Base-by-base conservation (phyloP, 2,797 vertebrate genomes). In the Manis pentadactyla region DNA sequence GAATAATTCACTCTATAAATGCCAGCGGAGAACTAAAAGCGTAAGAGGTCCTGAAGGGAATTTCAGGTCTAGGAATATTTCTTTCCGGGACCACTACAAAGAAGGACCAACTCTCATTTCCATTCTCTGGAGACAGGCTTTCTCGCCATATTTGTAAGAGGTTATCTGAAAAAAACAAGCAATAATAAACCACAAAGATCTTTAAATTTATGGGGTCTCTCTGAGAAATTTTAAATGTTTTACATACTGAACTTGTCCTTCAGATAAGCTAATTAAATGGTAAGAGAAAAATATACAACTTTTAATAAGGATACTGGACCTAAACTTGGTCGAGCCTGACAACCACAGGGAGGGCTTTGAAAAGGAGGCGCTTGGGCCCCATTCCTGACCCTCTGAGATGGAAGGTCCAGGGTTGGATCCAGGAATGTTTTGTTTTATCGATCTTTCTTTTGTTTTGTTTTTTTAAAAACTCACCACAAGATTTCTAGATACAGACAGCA, bases 1-100 rank as follows among this genome's bases (percentile, higher is more conserved):
- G 74, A 90, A 95, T 90, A 90, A 95, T 94, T 90, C 53, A 92
- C 14, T 85, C 21, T 34, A 5, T 6, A 83, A 78, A 84, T 10
- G 46, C 63, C 57, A 73, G 71, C 39, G 25, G 42, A 87, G 87
- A 49, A 39, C 87, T 23, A 82, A 95, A 90, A 79, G 69, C 91
- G 39, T 69, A 55, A 57, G 64, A 64, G 75, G 78, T 25, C 75
- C 69, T 23, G 51, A 89, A 85, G 39, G 29, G 68, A 96, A 53
- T 34, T 31, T 25, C 63, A 34, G 51, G n/a, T 68, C 46, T 42
- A 49, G 83, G 63, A 46, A 46, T 66, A 75, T 4, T 77, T 61
- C 75, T 92, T 74, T 78, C n/a, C 14, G 53, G 49, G 19, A 74
- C 29, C 23, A 15, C 31, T 23, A 11, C 13, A 14, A 64, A 87